These are phyloP conservation scores for Cryptomyrus ogoouensis DNA, from an alignment of 2,113 vertebrate species.

Conservation along the genomic window DNA sequence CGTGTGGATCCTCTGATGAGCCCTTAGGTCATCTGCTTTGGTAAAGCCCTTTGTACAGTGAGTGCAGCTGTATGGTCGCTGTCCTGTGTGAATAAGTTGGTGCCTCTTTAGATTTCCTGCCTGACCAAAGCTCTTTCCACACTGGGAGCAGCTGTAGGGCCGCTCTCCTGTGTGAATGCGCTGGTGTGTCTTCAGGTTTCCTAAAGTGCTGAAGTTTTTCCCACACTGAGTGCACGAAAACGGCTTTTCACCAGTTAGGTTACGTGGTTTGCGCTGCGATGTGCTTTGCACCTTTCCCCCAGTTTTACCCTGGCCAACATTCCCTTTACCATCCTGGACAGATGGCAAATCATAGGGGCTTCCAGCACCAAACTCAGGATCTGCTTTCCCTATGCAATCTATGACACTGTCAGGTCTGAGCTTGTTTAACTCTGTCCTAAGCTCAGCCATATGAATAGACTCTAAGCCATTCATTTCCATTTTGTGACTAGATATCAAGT, in stretches of 20 bases:
- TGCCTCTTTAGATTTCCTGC: slow-evolving; percentile 65
- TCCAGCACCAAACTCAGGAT: slow-evolving; percentile 46
- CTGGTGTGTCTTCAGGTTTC: slow-evolving; percentile 69
- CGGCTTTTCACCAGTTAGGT: slow-evolving; percentile 59
- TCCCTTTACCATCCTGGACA: slow-evolving; percentile 30
- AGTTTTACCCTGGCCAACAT: slow-evolving; percentile 7
- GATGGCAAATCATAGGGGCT: slow-evolving; percentile 51
- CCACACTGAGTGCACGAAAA: slow-evolving; percentile 67
- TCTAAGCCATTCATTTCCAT: slow-evolving; percentile 56
- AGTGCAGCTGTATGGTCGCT: slow-evolving; percentile 64
- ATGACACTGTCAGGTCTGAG: slow-evolving; percentile 57
- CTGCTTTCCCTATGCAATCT: slow-evolving; percentile 53
- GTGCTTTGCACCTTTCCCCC: slow-evolving; percentile 43
- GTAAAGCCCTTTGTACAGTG: slow-evolving; percentile 70
- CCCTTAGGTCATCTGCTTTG: slow-evolving; percentile 63
- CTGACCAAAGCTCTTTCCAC: slow-evolving; percentile 69
- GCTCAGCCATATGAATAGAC: slow-evolving; percentile 71
- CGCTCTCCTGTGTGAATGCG: slow-evolving; percentile 68
- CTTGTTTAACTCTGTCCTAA: slow-evolving; percentile 67
- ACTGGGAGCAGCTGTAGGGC: slow-evolving; percentile 65
- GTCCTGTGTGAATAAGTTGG: slow-evolving; percentile 70
- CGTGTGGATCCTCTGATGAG: slow-evolving; percentile 66
- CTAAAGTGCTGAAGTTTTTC: slow-evolving; percentile 68
- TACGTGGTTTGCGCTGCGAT: slow-evolving; percentile 56
- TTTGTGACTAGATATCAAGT: slow-evolving; percentile 42